These are phyloP conservation scores for Tupaia tana DNA, from an alignment of 2,113 vertebrate genomes.

Conservation along the genomic window DNA sequence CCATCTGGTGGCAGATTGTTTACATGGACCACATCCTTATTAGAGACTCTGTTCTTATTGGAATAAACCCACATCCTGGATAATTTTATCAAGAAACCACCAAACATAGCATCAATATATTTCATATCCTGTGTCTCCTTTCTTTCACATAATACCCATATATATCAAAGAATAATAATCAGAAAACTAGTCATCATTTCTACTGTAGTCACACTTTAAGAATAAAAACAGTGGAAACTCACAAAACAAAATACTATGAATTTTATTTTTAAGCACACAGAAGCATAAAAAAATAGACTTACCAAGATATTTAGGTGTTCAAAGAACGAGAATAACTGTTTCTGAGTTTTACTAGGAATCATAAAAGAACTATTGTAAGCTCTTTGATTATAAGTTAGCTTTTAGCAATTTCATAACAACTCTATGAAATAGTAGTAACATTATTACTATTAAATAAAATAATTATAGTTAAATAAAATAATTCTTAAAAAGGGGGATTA, in stretches of 20 bases:
- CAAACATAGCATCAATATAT: neutral
- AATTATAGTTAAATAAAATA: no score
- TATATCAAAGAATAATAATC: neutral
- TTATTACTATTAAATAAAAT: neutral
- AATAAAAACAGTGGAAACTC: neutral
- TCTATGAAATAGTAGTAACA: neutral
- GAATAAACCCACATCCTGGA: neutral
- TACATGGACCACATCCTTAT: neutral
- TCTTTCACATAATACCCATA: neutral
- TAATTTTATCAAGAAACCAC: constrained; percentile 21
- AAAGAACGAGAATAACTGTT: neutral
- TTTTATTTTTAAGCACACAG: neutral
- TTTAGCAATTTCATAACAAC: constrained; percentile 15
- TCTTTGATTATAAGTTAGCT: neutral
- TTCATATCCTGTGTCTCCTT: neutral
- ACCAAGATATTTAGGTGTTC: neutral
- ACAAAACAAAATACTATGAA: neutral
- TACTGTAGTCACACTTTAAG: neutral
- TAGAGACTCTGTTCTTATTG: neutral
- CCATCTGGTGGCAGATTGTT: neutral
- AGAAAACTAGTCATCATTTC: neutral
- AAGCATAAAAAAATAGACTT: neutral
- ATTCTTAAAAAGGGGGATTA: no score
- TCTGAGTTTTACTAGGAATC: neutral
- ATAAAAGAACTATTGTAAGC: neutral